Percentiles rank a stretch among this genome's conserved stretches.
Evolutionary conservation across 92 coral and sea anemone species (phyloP).

Genomic region (Parazoanthus darwini): DNA sequence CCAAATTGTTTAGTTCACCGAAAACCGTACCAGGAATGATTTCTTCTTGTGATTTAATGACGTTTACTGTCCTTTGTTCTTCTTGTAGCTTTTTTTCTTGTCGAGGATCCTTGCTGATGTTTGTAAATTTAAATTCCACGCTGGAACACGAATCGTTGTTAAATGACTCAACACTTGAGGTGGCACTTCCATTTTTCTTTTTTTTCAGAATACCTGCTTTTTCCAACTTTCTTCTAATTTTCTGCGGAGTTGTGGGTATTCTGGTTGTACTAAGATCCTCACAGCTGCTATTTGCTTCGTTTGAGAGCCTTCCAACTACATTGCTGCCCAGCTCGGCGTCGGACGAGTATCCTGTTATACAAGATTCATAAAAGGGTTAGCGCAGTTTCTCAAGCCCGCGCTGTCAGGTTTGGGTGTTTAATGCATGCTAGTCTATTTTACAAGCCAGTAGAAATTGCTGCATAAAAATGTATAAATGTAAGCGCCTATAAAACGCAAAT

Average conservation of each 20-base stretch:
- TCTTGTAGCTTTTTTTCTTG: not conserved
- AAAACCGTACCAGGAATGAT: not conserved
- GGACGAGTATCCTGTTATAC: conserved; percentile 46
- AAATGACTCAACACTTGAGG: conserved; percentile 15
- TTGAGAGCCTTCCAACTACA: not conserved
- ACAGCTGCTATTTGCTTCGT: not conserved
- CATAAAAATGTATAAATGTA: not conserved
- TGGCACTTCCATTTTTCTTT: not conserved
- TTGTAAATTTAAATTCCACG: not conserved
- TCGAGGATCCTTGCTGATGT: not conserved
- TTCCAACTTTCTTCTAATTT: conserved; percentile 27
- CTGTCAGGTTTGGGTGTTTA: too few species aligned
- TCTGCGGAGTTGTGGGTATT: conserved; percentile 25
- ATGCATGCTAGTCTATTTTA: not conserved
- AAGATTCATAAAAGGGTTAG: not conserved
- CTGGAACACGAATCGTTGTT: not conserved
- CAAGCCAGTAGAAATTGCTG: not conserved
- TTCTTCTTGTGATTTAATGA: not conserved
- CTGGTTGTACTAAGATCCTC: conserved; percentile 11
- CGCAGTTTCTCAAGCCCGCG: not conserved
- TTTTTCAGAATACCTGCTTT: conserved; percentile 9
- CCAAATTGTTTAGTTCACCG: not conserved
- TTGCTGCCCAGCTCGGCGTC: conserved; percentile 29
- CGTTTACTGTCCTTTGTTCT: not conserved
- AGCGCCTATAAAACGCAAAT: not conserved